A percentile compares a stretch with the other conserved stretches of the same genome.
Conservation (phyloP, 2,113 vertebrate genomes). For the Seriola aureovittata region DNA sequence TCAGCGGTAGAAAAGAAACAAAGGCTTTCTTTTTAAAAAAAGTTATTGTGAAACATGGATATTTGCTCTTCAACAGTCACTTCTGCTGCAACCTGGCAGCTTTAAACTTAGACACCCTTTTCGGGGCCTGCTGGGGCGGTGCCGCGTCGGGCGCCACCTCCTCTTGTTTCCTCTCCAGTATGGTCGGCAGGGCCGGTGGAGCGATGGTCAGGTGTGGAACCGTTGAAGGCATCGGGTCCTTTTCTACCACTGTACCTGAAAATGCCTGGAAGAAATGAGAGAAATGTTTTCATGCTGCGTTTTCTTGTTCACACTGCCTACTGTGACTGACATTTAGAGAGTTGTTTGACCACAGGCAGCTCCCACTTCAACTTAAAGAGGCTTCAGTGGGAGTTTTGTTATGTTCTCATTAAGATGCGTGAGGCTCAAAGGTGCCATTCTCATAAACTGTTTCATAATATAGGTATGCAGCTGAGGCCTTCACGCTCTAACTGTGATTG, state of each 20-base stretch:
- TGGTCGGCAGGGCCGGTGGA: conserved; percentile 91
- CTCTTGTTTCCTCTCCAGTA: conserved; percentile 92
- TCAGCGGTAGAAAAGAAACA: conserved; percentile 14
- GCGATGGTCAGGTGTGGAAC: conserved; percentile 87
- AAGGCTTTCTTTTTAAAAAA: neutral
- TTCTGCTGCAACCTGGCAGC: conserved; percentile 91
- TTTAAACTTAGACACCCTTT: conserved; percentile 92
- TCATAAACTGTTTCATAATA: neutral
- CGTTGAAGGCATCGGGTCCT: conserved; percentile 88
- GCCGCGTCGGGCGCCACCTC: conserved; percentile 85
- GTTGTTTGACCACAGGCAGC: neutral
- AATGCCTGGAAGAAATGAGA: conserved; percentile 88
- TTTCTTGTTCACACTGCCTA: neutral
- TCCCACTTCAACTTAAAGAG: conserved; percentile 28
- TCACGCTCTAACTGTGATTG: neutral
- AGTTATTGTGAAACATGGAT: neutral
- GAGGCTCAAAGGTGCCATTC: conserved; percentile 17
- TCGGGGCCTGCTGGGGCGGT: conserved; percentile 80
- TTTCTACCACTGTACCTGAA: conserved; percentile 96
- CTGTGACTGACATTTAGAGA: conserved; percentile 5
- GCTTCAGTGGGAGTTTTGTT: conserved; percentile 35
- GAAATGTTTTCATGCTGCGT: neutral
- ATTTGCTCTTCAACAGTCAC: conserved; percentile 58
- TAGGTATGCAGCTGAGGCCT: neutral
- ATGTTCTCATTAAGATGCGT: conserved; percentile 23